phyloP scores from a whole-genome alignment of 1,140 invertebrate species.

The Helicoverpa zea region DNA sequence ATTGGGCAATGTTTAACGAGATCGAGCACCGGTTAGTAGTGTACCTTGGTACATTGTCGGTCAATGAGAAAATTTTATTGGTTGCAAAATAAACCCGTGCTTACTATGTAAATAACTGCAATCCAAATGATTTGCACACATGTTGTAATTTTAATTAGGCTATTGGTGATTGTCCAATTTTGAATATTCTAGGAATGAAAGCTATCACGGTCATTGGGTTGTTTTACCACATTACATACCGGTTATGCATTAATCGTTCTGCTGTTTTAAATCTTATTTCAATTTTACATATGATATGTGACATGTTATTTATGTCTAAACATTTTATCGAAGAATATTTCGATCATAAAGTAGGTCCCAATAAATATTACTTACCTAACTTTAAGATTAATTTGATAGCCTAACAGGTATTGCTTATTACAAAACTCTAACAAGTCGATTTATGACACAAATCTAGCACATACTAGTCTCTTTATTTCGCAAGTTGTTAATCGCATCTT shows the following conservation, averaged over 20 bases:
- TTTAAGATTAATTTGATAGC: not conserved
- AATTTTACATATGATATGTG: too few relatives aligned
- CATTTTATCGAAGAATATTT: too few relatives aligned
- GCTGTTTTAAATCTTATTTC: too few relatives aligned
- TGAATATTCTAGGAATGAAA: not conserved
- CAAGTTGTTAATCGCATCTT: constrained; percentile 12
- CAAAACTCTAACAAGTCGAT: not conserved
- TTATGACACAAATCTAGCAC: constrained; percentile 7
- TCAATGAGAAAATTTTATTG: constrained; percentile 32
- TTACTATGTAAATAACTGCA: constrained; percentile 10
- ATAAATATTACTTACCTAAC: too few relatives aligned
- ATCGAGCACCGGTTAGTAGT: not conserved
- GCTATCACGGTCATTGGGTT: not conserved
- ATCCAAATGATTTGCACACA: constrained; percentile 11
- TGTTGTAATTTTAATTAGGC: constrained; percentile 23
- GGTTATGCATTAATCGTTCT: too few relatives aligned
- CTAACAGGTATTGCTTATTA: not conserved
- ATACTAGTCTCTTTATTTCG: constrained; percentile 11
- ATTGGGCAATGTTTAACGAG: constrained; percentile 18
- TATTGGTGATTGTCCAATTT: constrained; percentile 4
- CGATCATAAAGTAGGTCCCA: too few relatives aligned
- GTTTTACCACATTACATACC: not conserved
- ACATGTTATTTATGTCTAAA: too few relatives aligned
- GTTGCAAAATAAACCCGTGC: constrained; percentile 37
- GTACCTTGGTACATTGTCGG: constrained; percentile 37